phyloP scores from a whole-genome alignment of 1,140 invertebrate species.

The Hylaeus volcanicus region DNA sequence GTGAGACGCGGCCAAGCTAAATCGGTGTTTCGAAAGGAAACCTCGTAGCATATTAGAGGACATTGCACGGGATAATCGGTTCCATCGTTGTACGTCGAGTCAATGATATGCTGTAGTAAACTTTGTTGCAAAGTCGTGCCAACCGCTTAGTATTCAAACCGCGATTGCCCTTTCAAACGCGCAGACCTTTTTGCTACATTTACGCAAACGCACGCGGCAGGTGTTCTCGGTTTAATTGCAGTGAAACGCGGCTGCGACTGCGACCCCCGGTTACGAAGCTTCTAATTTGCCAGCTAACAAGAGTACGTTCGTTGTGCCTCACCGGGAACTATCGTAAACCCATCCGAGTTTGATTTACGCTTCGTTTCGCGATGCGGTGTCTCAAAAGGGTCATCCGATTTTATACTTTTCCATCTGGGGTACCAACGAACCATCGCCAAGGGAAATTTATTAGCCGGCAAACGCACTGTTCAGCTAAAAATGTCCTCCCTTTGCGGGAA shows the following conservation, averaged over 20 bases:
- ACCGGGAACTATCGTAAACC: conserved; percentile 51
- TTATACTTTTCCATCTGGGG: conserved; percentile 10
- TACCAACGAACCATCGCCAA: not conserved
- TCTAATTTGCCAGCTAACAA: conserved; percentile 56
- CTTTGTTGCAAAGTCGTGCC: not conserved
- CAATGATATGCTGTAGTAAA: not conserved
- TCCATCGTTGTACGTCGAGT: too few relatives aligned
- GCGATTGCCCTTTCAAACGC: conserved; percentile 9
- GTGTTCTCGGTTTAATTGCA: conserved; percentile 42
- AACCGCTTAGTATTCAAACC: not conserved
- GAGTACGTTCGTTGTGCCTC: conserved; percentile 15
- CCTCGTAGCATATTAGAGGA: too few relatives aligned
- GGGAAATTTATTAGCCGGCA: not conserved
- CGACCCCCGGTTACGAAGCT: conserved; percentile 19
- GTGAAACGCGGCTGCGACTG: conserved; percentile 43
- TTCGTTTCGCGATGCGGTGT: conserved; percentile 14
- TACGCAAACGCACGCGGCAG: conserved; percentile 42
- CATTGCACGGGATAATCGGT: not conserved
- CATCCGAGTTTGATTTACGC: conserved; percentile 53
- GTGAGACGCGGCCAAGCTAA: too few relatives aligned
- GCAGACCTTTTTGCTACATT: conserved; percentile 42
- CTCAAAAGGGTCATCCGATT: conserved; percentile 32
- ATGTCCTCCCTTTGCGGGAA: not conserved
- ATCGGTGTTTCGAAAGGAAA: too few relatives aligned
- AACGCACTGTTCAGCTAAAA: not conserved